A percentile compares a stretch with the other conserved stretches of the same genome.
phyloP scores from a whole-genome alignment of 2,797 vertebrate species.

The Anabacerthia variegaticeps region DNA sequence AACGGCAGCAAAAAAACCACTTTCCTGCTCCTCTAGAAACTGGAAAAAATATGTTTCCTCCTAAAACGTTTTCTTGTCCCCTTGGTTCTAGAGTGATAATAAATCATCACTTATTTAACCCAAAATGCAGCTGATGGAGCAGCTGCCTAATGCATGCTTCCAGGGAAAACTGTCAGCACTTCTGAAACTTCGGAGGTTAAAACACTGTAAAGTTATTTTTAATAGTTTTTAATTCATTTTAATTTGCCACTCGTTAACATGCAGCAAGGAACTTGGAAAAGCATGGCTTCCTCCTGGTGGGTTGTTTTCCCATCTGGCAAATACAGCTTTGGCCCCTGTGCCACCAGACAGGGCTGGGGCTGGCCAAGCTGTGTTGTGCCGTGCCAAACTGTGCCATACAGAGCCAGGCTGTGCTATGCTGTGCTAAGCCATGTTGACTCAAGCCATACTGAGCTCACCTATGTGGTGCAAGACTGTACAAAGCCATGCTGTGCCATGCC shows the following conservation, averaged over 20 bases:
- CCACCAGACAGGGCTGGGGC: not conserved
- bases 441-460: not conserved
- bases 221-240: not conserved
- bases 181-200: not conserved
- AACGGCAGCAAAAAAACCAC: accelerated
- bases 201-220: not conserved
- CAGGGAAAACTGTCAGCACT: not conserved
- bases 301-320: too few relatives aligned
- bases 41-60: not conserved
- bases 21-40: not conserved
- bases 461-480: not conserved
- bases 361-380: too few relatives aligned
- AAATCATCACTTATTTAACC: conserved; percentile 17
- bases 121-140: not conserved
- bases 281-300: accelerated
- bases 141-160: not conserved
- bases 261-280: not conserved
- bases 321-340: accelerated
- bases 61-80: not conserved
- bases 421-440: not conserved
- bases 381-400: not conserved
- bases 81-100: not conserved
- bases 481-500: not conserved
- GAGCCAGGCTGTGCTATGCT: not conserved
- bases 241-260: not conserved